phyloP scores from a whole-genome alignment of 2,888 invertebrate genomes.

The Polydrusus cervinus region DNA sequence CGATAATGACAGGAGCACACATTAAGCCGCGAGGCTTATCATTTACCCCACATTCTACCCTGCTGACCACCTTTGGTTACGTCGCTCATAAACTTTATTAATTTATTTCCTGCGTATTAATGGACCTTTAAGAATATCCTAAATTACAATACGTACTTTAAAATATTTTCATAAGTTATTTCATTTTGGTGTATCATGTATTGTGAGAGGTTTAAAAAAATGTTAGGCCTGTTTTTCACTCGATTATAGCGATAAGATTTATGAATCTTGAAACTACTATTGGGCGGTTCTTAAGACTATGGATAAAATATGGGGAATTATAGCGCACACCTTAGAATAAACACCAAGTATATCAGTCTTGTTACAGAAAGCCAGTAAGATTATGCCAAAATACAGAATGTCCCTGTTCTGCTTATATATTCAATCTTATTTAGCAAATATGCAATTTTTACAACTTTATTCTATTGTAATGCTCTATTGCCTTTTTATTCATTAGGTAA shows the following conservation, averaged over 20 bases:
- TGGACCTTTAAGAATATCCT: background rate
- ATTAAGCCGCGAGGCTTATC: too few species aligned
- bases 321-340: constrained; percentile 40
- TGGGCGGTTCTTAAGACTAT: constrained; percentile 11
- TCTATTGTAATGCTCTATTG: too few species aligned
- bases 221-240: constrained; percentile 40
- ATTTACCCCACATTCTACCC: too few species aligned
- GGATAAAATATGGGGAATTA: constrained; percentile 29
- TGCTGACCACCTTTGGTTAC: too few species aligned
- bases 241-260: constrained; percentile 5
- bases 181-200: background rate
- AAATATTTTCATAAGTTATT: background rate
- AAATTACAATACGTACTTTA: background rate
- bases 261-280: background rate
- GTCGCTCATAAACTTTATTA: too few species aligned
- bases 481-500: too few species aligned
- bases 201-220: constrained; percentile 13
- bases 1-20: too few species aligned
- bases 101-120: too few species aligned
- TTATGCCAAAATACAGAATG: constrained; percentile 12
- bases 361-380: constrained; percentile 59
- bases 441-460: too few species aligned
- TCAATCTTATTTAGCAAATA: too few species aligned
- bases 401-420: background rate
- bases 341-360: constrained; percentile 64